These are phyloP conservation scores for Dipodomys spectabilis DNA, from an alignment of 2,113 vertebrate species.

Conservation along the genomic window DNA sequence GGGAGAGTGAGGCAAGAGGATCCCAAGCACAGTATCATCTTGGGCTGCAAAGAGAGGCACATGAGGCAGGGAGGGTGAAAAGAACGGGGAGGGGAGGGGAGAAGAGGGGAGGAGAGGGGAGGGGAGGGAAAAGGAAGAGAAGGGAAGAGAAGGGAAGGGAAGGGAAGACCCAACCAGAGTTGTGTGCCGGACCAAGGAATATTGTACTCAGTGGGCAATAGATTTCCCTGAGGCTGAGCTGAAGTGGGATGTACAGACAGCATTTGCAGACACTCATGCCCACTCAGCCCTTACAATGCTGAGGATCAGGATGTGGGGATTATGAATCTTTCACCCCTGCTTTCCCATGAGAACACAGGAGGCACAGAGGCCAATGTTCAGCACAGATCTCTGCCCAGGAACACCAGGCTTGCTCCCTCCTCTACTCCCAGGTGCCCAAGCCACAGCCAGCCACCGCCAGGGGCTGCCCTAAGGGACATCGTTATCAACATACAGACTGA, in stretches of 20 bases:
- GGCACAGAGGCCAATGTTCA: neutral
- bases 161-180: neutral
- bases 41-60: no score
- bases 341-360: neutral
- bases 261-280: neutral
- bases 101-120: no score
- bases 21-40: no score
- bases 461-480: neutral
- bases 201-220: neutral
- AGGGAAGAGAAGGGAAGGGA: no score
- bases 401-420: neutral
- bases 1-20: no score
- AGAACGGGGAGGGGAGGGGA: no score
- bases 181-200: neutral
- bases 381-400: neutral
- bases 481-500: no score
- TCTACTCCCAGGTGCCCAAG: neutral
- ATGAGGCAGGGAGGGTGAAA: no score
- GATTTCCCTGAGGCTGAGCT: neutral
- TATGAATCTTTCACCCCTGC: no score
- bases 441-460: neutral
- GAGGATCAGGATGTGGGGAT: neutral
- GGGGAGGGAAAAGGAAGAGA: no score
- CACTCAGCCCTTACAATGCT: rapidly evolving
- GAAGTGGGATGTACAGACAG: neutral